A percentile compares a stretch with the other conserved stretches of the same genome.
phyloP scores from a whole-genome alignment of 2,888 invertebrate genomes.

The Platerodrilus igneus region DNA sequence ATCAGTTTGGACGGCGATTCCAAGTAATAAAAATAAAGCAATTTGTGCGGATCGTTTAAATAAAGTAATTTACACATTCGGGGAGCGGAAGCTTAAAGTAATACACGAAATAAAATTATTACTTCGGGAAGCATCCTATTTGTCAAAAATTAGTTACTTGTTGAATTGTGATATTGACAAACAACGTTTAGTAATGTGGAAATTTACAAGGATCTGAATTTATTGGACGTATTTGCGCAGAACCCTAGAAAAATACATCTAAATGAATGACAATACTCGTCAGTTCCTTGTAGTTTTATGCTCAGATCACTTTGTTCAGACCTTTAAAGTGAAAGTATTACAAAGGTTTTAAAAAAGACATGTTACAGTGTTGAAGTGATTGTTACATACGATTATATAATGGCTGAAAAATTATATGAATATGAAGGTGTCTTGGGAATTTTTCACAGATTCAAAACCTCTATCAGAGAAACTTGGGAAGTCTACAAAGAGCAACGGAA shows the following conservation, averaged over 20 bases:
- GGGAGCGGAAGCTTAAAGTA: no score
- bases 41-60: no score
- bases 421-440: constrained; percentile 73
- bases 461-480: constrained; percentile 58
- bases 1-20: no score
- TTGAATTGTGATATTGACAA: no score
- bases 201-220: no score
- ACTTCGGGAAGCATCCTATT: no score
- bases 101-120: no score
- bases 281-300: constrained; percentile 9
- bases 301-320: background rate
- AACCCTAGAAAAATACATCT: constrained; percentile 10
- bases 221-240: constrained; percentile 15
- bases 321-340: background rate
- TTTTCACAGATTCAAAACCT: constrained; percentile 63
- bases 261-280: constrained; percentile 11
- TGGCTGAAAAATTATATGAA: constrained; percentile 75
- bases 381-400: constrained; percentile 35
- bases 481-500: constrained; percentile 60
- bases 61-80: no score
- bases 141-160: no score
- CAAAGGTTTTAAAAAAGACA: constrained; percentile 2
- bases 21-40: no score
- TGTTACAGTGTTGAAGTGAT: background rate
- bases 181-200: no score